These are phyloP conservation scores for Rattus rattus DNA, from an alignment of 2,113 vertebrate species.

Conservation along the genomic window DNA sequence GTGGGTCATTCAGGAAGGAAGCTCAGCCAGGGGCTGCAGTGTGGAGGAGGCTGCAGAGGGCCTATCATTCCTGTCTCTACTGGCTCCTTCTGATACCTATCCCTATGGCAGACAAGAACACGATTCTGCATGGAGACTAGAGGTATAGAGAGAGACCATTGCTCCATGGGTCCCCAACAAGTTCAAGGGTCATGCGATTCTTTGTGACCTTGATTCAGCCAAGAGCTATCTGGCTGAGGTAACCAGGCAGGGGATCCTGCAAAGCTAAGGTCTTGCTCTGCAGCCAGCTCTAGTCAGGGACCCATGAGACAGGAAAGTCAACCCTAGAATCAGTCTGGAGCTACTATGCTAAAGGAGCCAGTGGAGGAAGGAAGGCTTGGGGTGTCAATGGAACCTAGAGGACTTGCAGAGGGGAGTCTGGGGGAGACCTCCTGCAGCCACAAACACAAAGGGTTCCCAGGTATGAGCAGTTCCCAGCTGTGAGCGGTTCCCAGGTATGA, in stretches of 20 bases:
- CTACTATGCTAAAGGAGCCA: fast-evolving
- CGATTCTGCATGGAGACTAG: fast-evolving
- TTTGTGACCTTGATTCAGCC: background rate
- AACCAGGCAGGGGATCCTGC: background rate
- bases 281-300: background rate
- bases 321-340: fast-evolving
- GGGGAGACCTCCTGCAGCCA: background rate
- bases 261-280: background rate
- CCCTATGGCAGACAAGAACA: background rate
- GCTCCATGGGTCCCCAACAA: fast-evolving
- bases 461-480: too few species aligned
- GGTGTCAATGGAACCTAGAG: background rate
- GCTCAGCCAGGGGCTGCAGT: fast-evolving
- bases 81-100: fast-evolving
- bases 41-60: fast-evolving
- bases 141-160: fast-evolving
- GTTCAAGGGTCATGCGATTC: fast-evolving
- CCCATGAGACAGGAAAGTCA: background rate
- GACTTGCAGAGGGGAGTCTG: background rate
- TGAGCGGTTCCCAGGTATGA: too few species aligned
- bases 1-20: background rate
- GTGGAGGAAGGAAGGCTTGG: fast-evolving
- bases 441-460: background rate
- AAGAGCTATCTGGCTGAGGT: background rate
- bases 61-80: fast-evolving